phyloP scores from a whole-genome alignment of 1,140 invertebrate genomes.

The Heliconius congener region DNA sequence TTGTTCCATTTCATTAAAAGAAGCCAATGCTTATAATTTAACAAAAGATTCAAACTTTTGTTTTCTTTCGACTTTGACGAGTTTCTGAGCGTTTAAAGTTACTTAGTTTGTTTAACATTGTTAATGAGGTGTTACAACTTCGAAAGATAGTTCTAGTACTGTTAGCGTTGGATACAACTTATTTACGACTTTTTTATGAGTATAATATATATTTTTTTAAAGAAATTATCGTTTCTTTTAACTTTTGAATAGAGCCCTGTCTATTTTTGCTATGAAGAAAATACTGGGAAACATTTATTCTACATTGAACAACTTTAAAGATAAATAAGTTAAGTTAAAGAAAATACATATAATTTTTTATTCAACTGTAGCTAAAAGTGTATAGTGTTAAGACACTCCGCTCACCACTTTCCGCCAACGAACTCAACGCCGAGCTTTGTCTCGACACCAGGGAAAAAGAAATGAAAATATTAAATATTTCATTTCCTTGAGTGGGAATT shows the following conservation, averaged over 20 bases:
- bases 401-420: too few species aligned
- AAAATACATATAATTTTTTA: too few species aligned
- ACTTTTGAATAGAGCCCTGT: neutral
- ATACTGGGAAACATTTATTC: too few species aligned
- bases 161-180: neutral
- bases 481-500: too few species aligned
- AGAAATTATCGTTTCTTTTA: neutral
- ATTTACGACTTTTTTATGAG: conserved; percentile 4
- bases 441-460: too few species aligned
- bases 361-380: too few species aligned
- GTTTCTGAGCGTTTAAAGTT: conserved; percentile 5
- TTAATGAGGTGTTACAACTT: conserved; percentile 13
- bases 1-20: neutral
- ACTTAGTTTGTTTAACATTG: neutral
- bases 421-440: too few species aligned
- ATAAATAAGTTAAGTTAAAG: too few species aligned
- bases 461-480: too few species aligned
- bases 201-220: neutral
- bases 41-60: neutral
- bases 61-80: neutral
- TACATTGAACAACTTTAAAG: too few species aligned
- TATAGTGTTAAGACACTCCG: too few species aligned
- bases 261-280: too few species aligned
- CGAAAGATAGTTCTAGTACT: neutral
- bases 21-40: conserved; percentile 10